Percentiles rank a stretch among this genome's conserved stretches.
These are phyloP conservation scores for Pseudoatta argentina DNA, from an alignment of 1,140 invertebrate genomes.

Conservation along the genomic window DNA sequence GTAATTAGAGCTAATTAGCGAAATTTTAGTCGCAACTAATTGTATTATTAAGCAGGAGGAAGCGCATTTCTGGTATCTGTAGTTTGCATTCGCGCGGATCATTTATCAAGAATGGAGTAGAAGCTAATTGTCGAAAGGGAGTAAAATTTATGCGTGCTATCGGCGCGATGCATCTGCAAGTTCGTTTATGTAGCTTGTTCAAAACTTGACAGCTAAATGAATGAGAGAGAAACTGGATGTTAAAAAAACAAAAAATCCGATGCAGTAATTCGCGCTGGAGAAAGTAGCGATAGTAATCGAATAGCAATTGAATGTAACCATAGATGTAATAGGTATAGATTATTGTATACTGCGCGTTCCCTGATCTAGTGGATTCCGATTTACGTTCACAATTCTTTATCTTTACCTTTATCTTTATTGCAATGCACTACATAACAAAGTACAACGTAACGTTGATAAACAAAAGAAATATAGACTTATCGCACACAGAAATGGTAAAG, in stretches of 20 bases:
- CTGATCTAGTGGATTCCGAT: too few relatives aligned
- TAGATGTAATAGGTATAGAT: too few relatives aligned
- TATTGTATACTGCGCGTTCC: too few relatives aligned
- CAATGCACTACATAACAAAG: too few relatives aligned
- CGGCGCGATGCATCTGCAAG: background rate
- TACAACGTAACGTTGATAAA: too few relatives aligned
- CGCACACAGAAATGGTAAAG: too few relatives aligned
- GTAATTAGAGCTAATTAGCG: slow-evolving; percentile 43
- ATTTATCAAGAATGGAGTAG: background rate
- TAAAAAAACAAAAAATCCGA: background rate
- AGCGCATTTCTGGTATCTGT: background rate
- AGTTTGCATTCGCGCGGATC: background rate
- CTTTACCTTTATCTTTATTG: too few relatives aligned
- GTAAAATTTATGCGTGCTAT: slow-evolving; percentile 19
- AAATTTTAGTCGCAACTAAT: slow-evolving; percentile 13
- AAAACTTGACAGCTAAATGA: background rate
- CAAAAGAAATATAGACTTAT: too few relatives aligned
- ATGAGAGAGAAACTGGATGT: slow-evolving; percentile 7
- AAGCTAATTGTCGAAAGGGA: background rate
- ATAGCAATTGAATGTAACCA: background rate
- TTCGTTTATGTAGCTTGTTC: background rate
- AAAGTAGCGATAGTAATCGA: slow-evolving; percentile 19
- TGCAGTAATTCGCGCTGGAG: background rate
- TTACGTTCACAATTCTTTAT: too few relatives aligned
- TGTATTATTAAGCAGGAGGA: background rate